Evolutionary conservation across 2,797 vertebrate species (phyloP).

Genomic region (Onychomys arenicola): DNA sequence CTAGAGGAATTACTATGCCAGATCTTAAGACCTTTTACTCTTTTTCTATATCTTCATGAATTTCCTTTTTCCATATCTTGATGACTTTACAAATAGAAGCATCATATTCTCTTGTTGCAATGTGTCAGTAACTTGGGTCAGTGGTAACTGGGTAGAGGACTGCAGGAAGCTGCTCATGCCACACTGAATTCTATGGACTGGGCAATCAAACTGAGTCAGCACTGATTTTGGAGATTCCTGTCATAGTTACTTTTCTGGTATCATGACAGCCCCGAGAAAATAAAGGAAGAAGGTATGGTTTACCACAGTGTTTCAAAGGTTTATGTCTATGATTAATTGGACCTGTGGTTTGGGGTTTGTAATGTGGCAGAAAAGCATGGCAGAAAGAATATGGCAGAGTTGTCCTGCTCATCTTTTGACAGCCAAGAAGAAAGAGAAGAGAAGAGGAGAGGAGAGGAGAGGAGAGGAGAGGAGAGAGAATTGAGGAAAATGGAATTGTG

Average conservation of each 20-base stretch:
- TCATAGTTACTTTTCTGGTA: not conserved
- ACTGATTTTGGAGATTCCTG: not conserved
- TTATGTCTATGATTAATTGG: not conserved
- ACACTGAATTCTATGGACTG: not conserved
- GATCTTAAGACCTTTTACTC: not conserved
- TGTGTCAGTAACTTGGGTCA: not conserved
- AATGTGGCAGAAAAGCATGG: not conserved
- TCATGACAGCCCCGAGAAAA: not conserved
- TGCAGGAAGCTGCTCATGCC: not conserved
- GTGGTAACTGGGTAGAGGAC: too few species aligned
- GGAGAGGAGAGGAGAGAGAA: too few species aligned
- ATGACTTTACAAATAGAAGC: not conserved
- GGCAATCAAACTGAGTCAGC: not conserved
- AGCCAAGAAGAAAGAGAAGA: not conserved
- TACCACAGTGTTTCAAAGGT: not conserved
- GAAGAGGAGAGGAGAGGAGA: not conserved
- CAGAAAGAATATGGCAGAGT: not conserved
- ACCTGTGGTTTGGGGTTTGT: too few species aligned
- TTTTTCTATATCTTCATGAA: not conserved
- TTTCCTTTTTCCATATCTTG: not conserved
- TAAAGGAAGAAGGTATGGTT: not conserved
- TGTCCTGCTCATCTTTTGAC: not conserved
- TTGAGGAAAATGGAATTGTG: too few species aligned
- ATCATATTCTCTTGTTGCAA: not conserved
- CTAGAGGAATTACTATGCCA: not conserved